Conservation (phyloP, 2,888 invertebrate genomes). For the Brachynemurus nebulosus region DNA sequence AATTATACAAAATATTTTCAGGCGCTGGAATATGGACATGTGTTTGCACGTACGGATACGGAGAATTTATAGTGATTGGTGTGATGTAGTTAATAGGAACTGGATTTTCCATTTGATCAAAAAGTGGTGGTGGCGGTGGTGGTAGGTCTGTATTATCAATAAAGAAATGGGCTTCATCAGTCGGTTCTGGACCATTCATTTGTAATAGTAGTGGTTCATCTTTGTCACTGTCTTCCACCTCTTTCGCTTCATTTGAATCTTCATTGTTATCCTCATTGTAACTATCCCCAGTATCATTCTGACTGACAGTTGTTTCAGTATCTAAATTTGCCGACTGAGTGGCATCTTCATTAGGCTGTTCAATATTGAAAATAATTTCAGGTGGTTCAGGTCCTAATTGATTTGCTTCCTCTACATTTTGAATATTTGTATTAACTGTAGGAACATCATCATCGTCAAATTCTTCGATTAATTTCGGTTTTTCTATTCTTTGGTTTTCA, state of each 20-base stretch:
- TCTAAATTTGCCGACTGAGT: no score
- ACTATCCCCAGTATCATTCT: not conserved
- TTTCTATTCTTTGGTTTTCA: no score
- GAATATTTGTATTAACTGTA: no score
- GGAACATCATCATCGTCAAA: no score
- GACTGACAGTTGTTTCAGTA: no score
- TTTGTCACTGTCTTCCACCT: not conserved
- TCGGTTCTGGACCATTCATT: not conserved
- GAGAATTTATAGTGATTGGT: conserved; percentile 7
- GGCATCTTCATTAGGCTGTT: no score
- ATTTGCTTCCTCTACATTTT: no score
- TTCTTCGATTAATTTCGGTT: no score
- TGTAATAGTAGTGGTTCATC: not conserved
- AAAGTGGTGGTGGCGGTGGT: not conserved
- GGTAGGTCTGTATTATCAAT: not conserved
- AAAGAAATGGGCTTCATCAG: not conserved
- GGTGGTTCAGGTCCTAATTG: no score
- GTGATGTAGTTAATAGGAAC: not conserved
- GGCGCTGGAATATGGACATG: conserved; percentile 8
- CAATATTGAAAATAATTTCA: no score
- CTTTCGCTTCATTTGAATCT: no score
- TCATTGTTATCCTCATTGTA: no score
- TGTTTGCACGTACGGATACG: conserved; percentile 7
- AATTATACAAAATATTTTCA: not conserved
- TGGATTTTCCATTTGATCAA: not conserved